A percentile compares a stretch with the other conserved stretches of the same genome.
Conservation (phyloP, 2,797 vertebrate species). For the Choloepus didactylus region DNA sequence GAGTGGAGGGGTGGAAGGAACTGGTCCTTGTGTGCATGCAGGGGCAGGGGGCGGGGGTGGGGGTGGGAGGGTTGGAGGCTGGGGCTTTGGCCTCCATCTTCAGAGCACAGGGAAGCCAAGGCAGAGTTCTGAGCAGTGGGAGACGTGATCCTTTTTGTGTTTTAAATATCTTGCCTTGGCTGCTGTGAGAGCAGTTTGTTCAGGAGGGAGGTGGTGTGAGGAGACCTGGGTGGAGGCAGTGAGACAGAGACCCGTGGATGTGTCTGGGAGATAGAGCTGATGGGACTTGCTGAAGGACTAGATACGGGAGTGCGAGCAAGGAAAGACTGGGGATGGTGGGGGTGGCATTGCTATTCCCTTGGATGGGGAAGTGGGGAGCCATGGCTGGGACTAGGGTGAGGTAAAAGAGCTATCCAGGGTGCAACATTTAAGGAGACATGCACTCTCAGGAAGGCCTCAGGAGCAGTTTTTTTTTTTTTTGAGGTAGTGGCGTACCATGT, state of each 20-base stretch:
- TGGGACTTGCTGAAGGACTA: slow-evolving; percentile 17
- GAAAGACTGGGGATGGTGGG: background rate
- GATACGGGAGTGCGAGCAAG: background rate
- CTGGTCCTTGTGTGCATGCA: no score
- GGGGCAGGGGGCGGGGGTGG: no score
- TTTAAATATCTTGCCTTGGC: background rate
- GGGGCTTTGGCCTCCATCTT: background rate
- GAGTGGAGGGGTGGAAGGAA: background rate
- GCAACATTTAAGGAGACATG: background rate
- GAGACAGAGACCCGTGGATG: background rate
- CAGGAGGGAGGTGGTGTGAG: background rate
- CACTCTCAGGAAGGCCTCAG: background rate
- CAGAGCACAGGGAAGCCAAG: background rate
- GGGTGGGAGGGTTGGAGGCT: background rate
- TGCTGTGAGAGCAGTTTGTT: background rate
- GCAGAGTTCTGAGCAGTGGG: background rate
- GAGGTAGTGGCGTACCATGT: background rate
- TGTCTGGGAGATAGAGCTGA: background rate
- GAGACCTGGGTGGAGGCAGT: background rate
- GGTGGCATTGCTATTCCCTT: background rate
- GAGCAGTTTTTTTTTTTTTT: background rate
- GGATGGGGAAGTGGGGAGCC: background rate
- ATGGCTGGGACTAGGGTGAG: background rate
- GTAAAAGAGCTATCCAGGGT: background rate
- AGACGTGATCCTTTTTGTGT: background rate